A percentile compares a stretch with the other conserved stretches of the same genome.
These are phyloP conservation scores for Larimichthys polyactis DNA, from an alignment of 2,113 vertebrate species.

Conservation along the genomic window DNA sequence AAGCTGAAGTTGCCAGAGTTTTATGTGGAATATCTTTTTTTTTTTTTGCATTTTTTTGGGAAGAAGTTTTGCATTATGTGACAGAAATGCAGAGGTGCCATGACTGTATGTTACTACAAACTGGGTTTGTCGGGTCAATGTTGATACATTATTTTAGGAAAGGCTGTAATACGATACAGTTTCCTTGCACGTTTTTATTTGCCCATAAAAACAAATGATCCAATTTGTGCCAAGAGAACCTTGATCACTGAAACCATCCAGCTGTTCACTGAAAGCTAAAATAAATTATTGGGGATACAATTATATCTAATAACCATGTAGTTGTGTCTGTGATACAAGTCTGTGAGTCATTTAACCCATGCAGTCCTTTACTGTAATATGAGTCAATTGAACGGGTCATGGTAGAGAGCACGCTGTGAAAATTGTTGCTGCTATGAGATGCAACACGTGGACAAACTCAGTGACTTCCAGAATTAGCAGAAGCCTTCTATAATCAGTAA, in stretches of 20 bases:
- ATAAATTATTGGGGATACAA: constrained; percentile 29
- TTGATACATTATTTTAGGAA: neutral
- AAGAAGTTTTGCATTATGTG: no score
- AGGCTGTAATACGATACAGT: neutral
- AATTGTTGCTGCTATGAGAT: neutral
- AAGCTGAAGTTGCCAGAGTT: no score
- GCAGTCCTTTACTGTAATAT: neutral
- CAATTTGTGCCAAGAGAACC: neutral
- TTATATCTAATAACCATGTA: constrained; percentile 16
- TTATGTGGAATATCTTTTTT: no score
- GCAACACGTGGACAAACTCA: neutral
- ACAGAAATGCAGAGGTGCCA: no score
- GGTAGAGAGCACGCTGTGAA: constrained; percentile 10
- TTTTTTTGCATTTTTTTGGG: no score
- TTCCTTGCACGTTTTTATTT: neutral
- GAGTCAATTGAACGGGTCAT: constrained; percentile 24
- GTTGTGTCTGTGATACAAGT: neutral
- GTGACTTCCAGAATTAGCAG: neutral
- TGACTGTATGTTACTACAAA: neutral
- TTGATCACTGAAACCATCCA: constrained; percentile 6
- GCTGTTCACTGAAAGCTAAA: constrained; percentile 10
- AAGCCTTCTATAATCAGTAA: neutral
- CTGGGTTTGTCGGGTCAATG: neutral
- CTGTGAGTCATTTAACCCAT: neutral
- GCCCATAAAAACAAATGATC: constrained; percentile 7